Evolutionary conservation across 2,113 vertebrate species (phyloP).

Genomic region (Corythornis madagascariensis): DNA sequence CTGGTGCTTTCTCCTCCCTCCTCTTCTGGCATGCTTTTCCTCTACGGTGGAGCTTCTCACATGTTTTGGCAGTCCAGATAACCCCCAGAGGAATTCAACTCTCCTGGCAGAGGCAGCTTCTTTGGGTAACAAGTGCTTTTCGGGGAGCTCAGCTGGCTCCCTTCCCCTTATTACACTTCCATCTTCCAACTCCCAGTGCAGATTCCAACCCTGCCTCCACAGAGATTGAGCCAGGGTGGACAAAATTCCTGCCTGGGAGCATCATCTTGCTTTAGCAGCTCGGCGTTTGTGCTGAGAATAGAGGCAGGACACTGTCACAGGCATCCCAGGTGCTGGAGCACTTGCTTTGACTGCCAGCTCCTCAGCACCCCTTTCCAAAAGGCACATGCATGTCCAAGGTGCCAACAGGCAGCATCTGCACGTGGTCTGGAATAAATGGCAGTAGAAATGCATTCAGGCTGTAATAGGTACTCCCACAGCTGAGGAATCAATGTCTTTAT

Average conservation of each 20-base stretch:
- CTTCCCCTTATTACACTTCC: neutral
- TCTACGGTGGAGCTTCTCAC: neutral
- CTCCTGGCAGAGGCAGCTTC: neutral
- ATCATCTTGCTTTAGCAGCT: neutral
- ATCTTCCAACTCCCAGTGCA: neutral
- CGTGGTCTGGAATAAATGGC: neutral
- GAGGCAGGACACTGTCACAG: neutral
- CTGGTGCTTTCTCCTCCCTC: neutral
- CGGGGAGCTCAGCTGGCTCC: neutral
- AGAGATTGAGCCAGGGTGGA: neutral
- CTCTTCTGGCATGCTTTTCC: neutral
- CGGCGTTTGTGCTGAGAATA: fast-evolving
- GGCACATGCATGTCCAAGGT: neutral
- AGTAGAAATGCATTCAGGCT: neutral
- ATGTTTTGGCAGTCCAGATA: neutral
- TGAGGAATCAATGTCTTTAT: neutral
- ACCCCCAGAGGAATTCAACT: neutral
- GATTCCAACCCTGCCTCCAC: neutral
- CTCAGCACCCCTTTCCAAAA: neutral
- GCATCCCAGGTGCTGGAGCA: neutral
- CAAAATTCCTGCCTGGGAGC: neutral
- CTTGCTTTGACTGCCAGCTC: neutral
- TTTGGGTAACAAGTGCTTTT: neutral
- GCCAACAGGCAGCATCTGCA: neutral
- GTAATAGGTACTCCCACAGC: neutral